Conservation (phyloP, 2,888 invertebrate genomes). For the Diplazon laetatorius region DNA sequence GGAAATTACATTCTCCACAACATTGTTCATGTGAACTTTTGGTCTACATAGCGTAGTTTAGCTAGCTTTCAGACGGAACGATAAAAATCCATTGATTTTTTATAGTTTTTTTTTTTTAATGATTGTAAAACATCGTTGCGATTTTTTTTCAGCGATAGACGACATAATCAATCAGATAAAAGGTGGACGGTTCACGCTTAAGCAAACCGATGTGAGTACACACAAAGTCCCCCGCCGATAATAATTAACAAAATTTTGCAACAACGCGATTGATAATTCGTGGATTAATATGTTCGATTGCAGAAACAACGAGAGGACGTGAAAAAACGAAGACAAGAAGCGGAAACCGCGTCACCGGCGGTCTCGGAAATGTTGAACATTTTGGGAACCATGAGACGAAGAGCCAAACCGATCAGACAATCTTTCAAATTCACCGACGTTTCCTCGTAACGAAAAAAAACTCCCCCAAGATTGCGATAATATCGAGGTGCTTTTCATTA, state of each 20-base stretch:
- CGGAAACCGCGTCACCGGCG: constrained; percentile 84
- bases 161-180: constrained; percentile 91
- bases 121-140: not conserved
- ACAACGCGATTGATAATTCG: not conserved
- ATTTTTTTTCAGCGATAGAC: constrained; percentile 85
- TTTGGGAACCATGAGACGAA: constrained; percentile 85
- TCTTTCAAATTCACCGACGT: constrained; percentile 74
- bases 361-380: constrained; percentile 88
- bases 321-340: constrained; percentile 85
- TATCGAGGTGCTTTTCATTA: constrained; percentile 22
- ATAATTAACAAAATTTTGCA: no score
- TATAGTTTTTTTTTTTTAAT: not conserved
- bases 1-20: no score
- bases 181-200: constrained; percentile 89
- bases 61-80: no score
- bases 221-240: no score
- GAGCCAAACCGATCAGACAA: constrained; percentile 83
- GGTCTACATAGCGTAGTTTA: no score
- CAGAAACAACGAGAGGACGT: constrained; percentile 84
- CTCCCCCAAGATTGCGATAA: not conserved
- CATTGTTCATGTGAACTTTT: no score
- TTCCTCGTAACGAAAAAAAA: constrained; percentile 68
- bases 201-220: constrained; percentile 85
- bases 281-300: constrained; percentile 39
- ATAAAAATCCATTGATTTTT: no score